Evolutionary conservation across 2,888 invertebrate genomes (phyloP), one percentile per base, ranked within the genome.

Genomic region (Leptopterna dolabrata): DNA sequence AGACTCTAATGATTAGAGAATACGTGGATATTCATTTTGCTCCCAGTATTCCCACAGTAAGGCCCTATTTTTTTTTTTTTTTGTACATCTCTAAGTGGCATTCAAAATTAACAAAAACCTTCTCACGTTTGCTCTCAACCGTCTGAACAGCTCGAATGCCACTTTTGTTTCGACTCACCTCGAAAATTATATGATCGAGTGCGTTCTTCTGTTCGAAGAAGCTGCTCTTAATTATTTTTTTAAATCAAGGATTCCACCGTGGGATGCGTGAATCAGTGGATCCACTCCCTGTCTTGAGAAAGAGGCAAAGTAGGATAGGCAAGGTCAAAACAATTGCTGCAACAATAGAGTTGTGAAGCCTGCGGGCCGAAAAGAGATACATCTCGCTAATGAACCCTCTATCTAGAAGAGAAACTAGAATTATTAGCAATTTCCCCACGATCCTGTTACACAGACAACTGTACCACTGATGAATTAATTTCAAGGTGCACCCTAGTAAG

Each of bases 301-400:
- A 63, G 36, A 36, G 73, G 30, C 30, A 29, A 30, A 73, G 73
- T 36, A 16, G 30, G 7, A 11, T 36, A 36, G 4, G n/a, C 78
- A 78, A 78, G 78, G 78, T 78, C 78, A 43, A 24, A 78, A 78
- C 78, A 30, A 76, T 76, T 76, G 76, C 29, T 1, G 36, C 36
- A 41, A 78, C 78, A 78, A 78, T 78, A 24, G 78, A 45, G 45
- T 78, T 24, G 16, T 78, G 78, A 78, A 78, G 78, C 45, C 41
- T 43, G 24, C 63, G 47, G 14, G 14, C 47, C 2, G 14, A 47
- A 47, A 13, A 47, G 13, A 4, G 47, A 47, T 47, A 47, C 3
- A 7, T 47, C 47, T 47, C 14, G 16, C 47, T 47, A 47, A 47
- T 13, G 47, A 47, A 47, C 13, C 36, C 36, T 47, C 47, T 2